Base-by-base conservation (phyloP, 2,113 vertebrate genomes). In the Paramormyrops kingsleyae region DNA sequence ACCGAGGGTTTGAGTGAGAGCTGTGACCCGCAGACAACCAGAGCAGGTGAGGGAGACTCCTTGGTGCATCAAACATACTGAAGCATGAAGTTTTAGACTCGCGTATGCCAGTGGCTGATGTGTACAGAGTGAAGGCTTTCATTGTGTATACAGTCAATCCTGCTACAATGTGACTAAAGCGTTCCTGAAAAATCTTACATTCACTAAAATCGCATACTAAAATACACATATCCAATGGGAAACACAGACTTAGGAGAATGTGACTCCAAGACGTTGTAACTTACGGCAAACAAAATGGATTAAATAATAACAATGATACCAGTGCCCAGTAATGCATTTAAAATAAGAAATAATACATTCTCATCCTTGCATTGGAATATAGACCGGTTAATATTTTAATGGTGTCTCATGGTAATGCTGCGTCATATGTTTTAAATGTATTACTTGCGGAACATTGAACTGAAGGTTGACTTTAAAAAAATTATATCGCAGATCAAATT, bases 1-100 rank as follows among this genome's bases (percentile, higher is more conserved):
- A 91, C 80, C 0, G 93, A 92, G 49, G 90, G 90, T n/a, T 52
- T 92, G 47, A 70, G 31, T 39, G 90, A 91, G 70, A 88, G 62
- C 83, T 88, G 91, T 5, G 92, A 91, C 52, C 66, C 59, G 1
- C 89, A 46, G 21, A 83, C 59, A 0, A 52, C 87, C 39, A 31
- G 66, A 31, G 50, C 88, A 87, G 91, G 90, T 93, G 90, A 87
- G 89, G 62, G 88, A 46, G 13, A 19, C n/a, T 19, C n/a, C 24
- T 50, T 59, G 8, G 46, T 62, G 44, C 24, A 42, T 62, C 17
- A 39, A 1, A 35, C 47, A 24, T 46, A 19, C 35, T 42, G 24
- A 42, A 80, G 13, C 5, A 39, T 77, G 12, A 21, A 56, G 52
- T 74, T 74, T 35, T 35, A 39, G 31, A 77, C 31, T 39, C 4